A percentile compares a stretch with the other conserved stretches of the same genome.
Evolutionary conservation across 2,113 vertebrate species (phyloP).

Genomic region (Stegostoma tigrinum): DNA sequence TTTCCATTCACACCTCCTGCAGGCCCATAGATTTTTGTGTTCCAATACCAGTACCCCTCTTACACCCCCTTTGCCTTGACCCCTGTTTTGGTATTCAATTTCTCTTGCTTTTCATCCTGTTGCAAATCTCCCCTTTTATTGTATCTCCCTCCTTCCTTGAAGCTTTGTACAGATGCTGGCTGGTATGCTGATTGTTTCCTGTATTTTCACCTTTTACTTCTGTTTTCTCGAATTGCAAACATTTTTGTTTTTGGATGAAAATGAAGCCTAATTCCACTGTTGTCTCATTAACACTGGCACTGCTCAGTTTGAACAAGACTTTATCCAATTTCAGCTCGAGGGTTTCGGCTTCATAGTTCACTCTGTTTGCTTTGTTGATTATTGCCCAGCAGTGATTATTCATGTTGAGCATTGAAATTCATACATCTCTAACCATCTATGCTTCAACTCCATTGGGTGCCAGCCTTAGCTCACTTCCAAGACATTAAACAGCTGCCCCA

Average conservation of each 20-base stretch:
- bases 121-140: no score
- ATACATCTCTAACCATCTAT: background rate
- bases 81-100: no score
- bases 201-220: background rate
- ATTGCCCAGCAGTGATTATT: background rate
- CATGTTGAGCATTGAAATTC: background rate
- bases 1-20: no score
- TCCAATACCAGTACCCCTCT: no score
- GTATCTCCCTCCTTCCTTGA: no score
- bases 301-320: background rate
- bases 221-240: background rate
- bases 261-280: background rate
- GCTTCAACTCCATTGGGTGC: background rate
- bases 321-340: background rate
- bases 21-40: no score
- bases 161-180: background rate
- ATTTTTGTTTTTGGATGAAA: background rate
- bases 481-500: background rate
- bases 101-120: no score
- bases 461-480: background rate
- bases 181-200: background rate
- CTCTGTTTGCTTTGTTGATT: background rate
- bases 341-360: background rate
- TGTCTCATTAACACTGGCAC: background rate
- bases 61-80: no score